phyloP scores from a whole-genome alignment of 2,113 vertebrate species.

The Alexandromys fortis region DNA sequence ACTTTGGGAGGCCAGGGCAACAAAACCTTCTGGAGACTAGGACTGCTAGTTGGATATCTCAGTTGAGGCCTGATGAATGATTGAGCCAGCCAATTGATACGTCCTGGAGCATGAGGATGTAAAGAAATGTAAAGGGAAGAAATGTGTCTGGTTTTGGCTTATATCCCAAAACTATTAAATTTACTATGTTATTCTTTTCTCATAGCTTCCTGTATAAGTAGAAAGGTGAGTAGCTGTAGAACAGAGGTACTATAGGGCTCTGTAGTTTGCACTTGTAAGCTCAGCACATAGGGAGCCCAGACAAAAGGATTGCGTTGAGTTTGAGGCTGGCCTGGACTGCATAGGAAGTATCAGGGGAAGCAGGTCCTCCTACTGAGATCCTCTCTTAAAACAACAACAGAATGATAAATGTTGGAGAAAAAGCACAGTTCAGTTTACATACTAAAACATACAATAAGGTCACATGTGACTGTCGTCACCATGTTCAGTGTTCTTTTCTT shows the following conservation, averaged over 20 bases:
- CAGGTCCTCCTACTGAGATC: background rate
- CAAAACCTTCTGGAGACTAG: background rate
- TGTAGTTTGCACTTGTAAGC: background rate
- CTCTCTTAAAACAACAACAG: background rate
- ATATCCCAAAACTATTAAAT: background rate
- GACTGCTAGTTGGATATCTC: background rate
- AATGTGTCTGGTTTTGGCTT: background rate
- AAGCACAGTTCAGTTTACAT: background rate
- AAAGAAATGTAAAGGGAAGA: background rate
- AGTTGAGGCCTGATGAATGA: background rate
- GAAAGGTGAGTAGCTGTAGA: background rate
- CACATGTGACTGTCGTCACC: background rate
- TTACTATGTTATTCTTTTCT: background rate
- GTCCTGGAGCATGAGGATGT: background rate
- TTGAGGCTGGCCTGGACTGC: background rate
- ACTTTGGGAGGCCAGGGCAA: background rate
- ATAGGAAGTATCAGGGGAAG: background rate
- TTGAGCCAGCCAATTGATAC: background rate
- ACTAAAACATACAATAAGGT: background rate
- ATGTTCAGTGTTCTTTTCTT: background rate
- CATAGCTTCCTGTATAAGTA: background rate
- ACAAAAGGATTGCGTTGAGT: background rate
- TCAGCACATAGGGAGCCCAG: background rate
- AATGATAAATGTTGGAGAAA: background rate
- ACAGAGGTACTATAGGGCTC: background rate